phyloP scores from a whole-genome alignment of 2,113 vertebrate genomes.

The Cinclus mexicanus region DNA sequence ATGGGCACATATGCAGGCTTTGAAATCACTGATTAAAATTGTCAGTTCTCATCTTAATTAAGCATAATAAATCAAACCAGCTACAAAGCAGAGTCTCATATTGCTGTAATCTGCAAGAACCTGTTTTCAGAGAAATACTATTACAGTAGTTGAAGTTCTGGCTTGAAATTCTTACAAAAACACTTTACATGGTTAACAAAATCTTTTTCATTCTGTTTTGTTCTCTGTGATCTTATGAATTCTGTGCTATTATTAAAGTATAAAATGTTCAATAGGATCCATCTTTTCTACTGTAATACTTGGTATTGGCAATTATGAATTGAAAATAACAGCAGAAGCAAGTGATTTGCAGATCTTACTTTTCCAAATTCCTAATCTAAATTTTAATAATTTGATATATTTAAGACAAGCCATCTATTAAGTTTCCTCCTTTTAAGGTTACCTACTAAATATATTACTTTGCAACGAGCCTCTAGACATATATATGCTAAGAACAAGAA shows the following conservation, averaged over 20 bases:
- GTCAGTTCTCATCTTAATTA: neutral
- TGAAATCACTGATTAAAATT: neutral
- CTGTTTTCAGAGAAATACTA: neutral
- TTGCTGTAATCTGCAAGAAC: neutral
- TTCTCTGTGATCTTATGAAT: neutral
- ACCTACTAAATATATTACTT: conserved; percentile 3
- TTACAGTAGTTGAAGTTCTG: neutral
- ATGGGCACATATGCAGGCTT: neutral
- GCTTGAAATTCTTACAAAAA: neutral
- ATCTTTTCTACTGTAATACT: neutral
- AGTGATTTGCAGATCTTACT: neutral
- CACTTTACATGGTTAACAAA: neutral
- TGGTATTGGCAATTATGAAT: neutral
- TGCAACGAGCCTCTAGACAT: neutral
- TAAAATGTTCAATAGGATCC: neutral
- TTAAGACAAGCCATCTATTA: conserved; percentile 26
- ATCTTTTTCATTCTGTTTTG: neutral
- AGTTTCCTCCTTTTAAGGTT: neutral
- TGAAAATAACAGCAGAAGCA: neutral
- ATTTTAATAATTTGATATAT: conserved; percentile 16
- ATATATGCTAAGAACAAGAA: conserved; percentile 49
- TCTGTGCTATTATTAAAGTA: neutral
- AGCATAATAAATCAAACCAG: neutral
- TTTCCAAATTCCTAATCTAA: conserved; percentile 5
- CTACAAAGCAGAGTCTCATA: neutral